Conservation (phyloP, 92 coral and sea anemone species). For the Bergia sp. region DNA sequence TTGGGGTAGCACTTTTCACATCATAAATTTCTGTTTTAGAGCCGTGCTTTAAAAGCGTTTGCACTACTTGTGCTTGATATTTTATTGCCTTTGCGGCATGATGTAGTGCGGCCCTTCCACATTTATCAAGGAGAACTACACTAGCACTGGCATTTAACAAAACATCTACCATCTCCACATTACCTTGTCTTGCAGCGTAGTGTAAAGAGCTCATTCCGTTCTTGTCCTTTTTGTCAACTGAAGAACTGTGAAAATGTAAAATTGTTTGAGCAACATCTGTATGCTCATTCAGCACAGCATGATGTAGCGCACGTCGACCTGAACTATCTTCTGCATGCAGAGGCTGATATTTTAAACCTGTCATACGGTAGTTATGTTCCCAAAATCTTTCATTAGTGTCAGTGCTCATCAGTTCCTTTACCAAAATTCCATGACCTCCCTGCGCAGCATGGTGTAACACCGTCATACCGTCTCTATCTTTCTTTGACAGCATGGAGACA, state of each 20-base stretch:
- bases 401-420: background rate
- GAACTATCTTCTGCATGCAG: background rate
- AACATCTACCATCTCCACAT: background rate
- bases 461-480: background rate
- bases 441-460: background rate
- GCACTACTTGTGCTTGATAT: background rate
- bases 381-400: too few relatives aligned
- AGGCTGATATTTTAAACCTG: too few relatives aligned
- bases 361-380: too few relatives aligned
- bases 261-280: background rate
- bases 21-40: background rate
- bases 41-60: background rate
- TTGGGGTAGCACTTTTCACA: constrained; percentile 24
- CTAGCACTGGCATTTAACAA: background rate
- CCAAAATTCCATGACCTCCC: background rate
- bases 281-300: constrained; percentile 12
- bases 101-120: constrained; percentile 25
- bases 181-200: constrained; percentile 16
- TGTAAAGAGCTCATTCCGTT: constrained; percentile 14
- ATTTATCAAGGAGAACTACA: background rate
- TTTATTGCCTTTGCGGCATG: constrained; percentile 6
- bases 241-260: background rate
- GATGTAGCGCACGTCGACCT: constrained; percentile 7
- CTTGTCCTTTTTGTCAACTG: background rate
- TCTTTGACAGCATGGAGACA: too few relatives aligned